Evolutionary conservation across 2,113 vertebrate genomes (phyloP).

Genomic region (Hystrix brachyura): DNA sequence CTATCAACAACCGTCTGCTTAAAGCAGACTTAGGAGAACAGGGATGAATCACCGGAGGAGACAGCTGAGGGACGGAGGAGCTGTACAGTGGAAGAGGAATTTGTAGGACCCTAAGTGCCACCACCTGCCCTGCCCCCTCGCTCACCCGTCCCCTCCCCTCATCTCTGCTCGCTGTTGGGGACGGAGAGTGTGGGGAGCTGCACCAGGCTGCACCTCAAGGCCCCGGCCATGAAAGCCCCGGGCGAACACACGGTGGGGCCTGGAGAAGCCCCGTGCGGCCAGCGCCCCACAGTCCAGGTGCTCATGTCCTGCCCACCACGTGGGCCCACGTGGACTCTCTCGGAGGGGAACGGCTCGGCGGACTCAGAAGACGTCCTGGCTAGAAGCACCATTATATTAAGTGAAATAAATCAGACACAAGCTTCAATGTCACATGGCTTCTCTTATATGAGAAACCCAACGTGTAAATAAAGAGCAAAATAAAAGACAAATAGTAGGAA

Average conservation of each 20-base stretch:
- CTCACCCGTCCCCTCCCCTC: neutral
- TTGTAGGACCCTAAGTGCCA: conserved; percentile 92
- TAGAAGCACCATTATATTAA: neutral
- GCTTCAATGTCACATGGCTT: neutral
- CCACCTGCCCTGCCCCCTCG: conserved; percentile 53
- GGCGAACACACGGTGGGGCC: neutral
- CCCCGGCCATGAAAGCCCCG: neutral
- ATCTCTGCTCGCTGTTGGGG: neutral
- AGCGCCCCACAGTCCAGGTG: neutral
- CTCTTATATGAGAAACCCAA: neutral
- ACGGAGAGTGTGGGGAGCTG: neutral
- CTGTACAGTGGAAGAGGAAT: conserved; percentile 87
- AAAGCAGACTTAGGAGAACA: conserved; percentile 79
- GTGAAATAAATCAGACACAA: neutral
- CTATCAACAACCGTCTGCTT: conserved; percentile 94
- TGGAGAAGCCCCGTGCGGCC: neutral
- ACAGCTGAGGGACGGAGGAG: conserved; percentile 80
- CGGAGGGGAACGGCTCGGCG: neutral
- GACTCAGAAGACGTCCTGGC: neutral
- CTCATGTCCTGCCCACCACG: neutral
- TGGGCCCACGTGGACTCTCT: neutral
- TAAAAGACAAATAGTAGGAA: neutral
- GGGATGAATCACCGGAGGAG: conserved; percentile 92
- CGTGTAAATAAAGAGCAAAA: neutral
- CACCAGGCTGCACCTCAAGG: neutral